A percentile compares a stretch with the other conserved stretches of the same genome.
phyloP scores from a whole-genome alignment of 1,140 invertebrate species.

The Limonius californicus region DNA sequence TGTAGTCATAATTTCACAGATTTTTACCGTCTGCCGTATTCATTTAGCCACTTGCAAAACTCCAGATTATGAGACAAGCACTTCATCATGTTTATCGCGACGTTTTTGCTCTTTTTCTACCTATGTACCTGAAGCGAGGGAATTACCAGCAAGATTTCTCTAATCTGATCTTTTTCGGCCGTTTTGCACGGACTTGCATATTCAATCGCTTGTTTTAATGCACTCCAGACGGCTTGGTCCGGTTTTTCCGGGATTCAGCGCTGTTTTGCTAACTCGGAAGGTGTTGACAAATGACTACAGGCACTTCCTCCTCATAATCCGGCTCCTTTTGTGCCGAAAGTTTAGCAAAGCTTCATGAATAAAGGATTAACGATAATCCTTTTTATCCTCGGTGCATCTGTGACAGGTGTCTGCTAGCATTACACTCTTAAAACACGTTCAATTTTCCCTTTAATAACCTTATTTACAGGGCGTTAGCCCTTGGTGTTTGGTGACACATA shows the following conservation, averaged over 20 bases:
- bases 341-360: slow-evolving; percentile 17
- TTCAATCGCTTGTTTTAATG: slow-evolving; percentile 1
- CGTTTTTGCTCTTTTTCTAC: background rate
- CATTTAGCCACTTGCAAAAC: background rate
- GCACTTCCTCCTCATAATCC: background rate
- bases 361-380: slow-evolving; percentile 13
- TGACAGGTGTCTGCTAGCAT: background rate
- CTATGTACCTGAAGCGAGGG: background rate
- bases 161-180: background rate
- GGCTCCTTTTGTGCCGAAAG: slow-evolving; percentile 1
- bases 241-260: background rate
- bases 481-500: background rate
- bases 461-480: background rate
- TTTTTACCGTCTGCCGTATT: slow-evolving; percentile 5
- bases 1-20: slow-evolving; percentile 11
- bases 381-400: slow-evolving; percentile 5
- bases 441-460: background rate
- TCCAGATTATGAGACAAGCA: no score
- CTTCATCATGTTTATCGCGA: background rate
- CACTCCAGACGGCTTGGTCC: background rate
- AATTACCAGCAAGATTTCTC: no score
- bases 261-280: background rate
- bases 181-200: background rate
- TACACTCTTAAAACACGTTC: background rate
- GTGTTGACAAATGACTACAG: slow-evolving; percentile 4